Conservation (phyloP, 2,888 invertebrate species). For the Epistrophe eligans region DNA sequence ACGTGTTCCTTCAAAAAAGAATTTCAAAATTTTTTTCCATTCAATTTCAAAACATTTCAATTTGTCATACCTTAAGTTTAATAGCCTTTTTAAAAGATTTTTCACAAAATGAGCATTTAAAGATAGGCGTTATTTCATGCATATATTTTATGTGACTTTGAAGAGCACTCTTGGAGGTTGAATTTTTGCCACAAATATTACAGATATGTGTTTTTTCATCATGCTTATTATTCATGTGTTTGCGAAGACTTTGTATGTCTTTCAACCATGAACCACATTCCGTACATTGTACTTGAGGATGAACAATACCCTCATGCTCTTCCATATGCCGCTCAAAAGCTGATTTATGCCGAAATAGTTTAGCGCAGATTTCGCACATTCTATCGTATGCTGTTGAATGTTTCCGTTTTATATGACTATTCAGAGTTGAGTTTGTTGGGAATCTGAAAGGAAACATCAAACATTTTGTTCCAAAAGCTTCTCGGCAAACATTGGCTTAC, state of each 20-base stretch:
- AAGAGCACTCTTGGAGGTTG: constrained; percentile 77
- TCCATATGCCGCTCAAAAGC: constrained; percentile 77
- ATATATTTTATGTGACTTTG: constrained; percentile 77
- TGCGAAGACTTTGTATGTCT: constrained; percentile 73
- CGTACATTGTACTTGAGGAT: constrained; percentile 77
- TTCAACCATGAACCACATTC: constrained; percentile 78
- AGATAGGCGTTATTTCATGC: constrained; percentile 66
- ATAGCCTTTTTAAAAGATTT: constrained; percentile 79
- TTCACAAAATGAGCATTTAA: constrained; percentile 80
- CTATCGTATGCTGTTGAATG: constrained; percentile 74
- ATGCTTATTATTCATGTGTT: constrained; percentile 76
- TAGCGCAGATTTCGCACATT: constrained; percentile 78
- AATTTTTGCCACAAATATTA: constrained; percentile 76
- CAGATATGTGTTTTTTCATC: constrained; percentile 72
- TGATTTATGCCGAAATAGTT: constrained; percentile 77
- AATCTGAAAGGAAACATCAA: constrained; percentile 59
- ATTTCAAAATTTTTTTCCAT: background rate
- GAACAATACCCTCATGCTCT: constrained; percentile 75
- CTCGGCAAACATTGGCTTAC: constrained; percentile 50
- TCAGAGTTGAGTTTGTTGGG: constrained; percentile 67
- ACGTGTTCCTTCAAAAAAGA: constrained; percentile 77
- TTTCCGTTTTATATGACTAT: constrained; percentile 69
- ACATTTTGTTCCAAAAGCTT: background rate
- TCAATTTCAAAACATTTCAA: background rate
- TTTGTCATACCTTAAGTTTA: constrained; percentile 40